Conservation (phyloP, 2,113 vertebrate genomes). For the Nycticebus coucang region DNA sequence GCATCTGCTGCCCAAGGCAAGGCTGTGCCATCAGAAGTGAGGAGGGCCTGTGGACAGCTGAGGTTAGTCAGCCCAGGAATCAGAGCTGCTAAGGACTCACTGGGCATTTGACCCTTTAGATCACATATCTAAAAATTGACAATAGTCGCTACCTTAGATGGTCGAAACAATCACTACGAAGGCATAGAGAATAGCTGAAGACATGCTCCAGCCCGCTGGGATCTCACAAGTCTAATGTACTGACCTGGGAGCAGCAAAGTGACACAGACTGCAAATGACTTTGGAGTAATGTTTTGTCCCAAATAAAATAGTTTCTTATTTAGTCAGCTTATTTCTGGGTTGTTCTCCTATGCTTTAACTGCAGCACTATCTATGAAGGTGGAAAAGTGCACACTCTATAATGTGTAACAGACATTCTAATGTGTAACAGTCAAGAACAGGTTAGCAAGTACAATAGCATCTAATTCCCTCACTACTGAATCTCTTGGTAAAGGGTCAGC, state of each 20-base stretch:
- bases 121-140: neutral
- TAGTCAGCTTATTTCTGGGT: neutral
- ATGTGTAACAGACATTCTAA: no score
- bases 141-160: neutral
- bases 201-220: neutral
- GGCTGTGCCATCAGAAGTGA: neutral
- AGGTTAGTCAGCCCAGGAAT: accelerated
- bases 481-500: neutral
- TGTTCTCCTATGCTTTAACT: neutral
- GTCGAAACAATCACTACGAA: accelerated
- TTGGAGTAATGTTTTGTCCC: neutral
- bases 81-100: no score
- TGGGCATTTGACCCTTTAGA: accelerated
- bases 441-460: no score
- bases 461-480: neutral
- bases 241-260: neutral
- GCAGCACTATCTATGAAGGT: no score
- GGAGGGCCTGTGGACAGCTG: neutral
- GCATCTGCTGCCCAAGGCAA: neutral
- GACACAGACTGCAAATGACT: neutral
- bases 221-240: neutral
- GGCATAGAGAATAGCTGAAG: accelerated
- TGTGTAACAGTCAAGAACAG: no score
- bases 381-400: no score
- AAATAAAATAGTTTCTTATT: neutral